These are phyloP conservation scores for Drosophila rhopaloa DNA, from an alignment of 1,140 invertebrate genomes.

Conservation along the genomic window DNA sequence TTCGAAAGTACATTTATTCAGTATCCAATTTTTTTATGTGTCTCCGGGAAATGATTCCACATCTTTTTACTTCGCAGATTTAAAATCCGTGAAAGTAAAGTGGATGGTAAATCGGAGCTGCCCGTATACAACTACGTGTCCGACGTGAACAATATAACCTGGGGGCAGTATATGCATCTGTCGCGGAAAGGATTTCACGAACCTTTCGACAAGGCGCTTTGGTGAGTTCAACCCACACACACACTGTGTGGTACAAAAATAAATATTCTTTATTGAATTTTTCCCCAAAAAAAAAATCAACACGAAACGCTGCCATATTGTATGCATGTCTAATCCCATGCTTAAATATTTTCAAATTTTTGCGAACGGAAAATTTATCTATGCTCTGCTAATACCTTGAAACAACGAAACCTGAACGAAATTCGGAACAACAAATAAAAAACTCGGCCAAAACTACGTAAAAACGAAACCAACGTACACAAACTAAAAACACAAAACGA, in stretches of 20 bases:
- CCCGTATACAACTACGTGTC: conserved; percentile 86
- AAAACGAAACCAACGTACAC: conserved; percentile 12
- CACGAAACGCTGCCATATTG: conserved; percentile 48
- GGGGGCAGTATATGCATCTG: conserved; percentile 85
- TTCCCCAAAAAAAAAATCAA: conserved; percentile 17
- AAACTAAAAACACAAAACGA: conserved; percentile 41
- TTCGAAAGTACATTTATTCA: too few species aligned
- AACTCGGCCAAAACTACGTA: conserved; percentile 21
- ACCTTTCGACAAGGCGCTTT: conserved; percentile 83
- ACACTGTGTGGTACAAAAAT: conserved; percentile 11
- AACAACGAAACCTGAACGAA: conserved; percentile 67
- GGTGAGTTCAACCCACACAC: conserved; percentile 56
- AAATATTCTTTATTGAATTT: conserved; percentile 67
- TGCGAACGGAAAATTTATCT: conserved; percentile 69
- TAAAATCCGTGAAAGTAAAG: conserved; percentile 45
- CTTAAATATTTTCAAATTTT: conserved; percentile 74
- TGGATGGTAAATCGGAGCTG: conserved; percentile 72
- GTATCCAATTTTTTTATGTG: too few species aligned
- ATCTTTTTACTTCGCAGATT: conserved; percentile 35
- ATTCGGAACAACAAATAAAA: conserved; percentile 33
- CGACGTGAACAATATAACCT: conserved; percentile 84
- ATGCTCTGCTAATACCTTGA: conserved; percentile 69
- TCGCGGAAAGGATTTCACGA: conserved; percentile 82
- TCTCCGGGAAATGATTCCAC: background rate
- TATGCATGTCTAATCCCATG: conserved; percentile 72